Conservation (phyloP, 2,113 vertebrate species). For the Lutjanus erythropterus region DNA sequence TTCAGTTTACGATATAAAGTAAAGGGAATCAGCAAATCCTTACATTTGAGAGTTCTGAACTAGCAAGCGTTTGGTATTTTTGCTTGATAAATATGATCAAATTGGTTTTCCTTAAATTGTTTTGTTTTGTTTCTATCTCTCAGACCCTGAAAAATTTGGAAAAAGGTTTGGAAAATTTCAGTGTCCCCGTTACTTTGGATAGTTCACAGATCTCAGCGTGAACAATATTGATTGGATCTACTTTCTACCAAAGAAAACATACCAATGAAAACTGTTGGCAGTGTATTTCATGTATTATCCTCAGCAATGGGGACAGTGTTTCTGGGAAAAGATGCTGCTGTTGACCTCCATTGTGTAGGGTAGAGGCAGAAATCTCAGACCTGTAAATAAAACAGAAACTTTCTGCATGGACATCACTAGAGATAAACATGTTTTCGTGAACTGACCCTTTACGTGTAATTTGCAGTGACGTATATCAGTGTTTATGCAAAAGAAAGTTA, state of each 20-base stretch:
- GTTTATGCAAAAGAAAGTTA: not conserved
- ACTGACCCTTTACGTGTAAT: slow-evolving; percentile 8
- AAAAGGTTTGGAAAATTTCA: too few relatives aligned
- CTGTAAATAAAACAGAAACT: not conserved
- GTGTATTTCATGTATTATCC: not conserved
- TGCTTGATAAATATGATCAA: too few relatives aligned
- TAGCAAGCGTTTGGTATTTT: too few relatives aligned
- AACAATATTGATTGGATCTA: not conserved
- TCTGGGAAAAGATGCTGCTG: not conserved
- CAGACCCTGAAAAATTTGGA: too few relatives aligned
- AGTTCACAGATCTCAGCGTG: not conserved
- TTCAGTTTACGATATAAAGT: too few relatives aligned
- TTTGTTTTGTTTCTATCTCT: too few relatives aligned
- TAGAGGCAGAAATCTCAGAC: not conserved
- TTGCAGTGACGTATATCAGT: not conserved
- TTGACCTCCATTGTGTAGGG: not conserved
- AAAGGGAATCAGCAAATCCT: not conserved
- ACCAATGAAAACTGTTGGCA: not conserved
- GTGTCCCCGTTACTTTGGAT: not conserved
- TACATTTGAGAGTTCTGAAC: too few relatives aligned
- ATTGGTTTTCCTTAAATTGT: too few relatives aligned
- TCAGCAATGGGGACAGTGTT: not conserved
- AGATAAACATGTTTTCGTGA: not conserved
- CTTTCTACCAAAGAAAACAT: not conserved
- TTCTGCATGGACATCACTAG: not conserved